These are phyloP conservation scores for Drosophila pectinifera DNA, from an alignment of 1,140 invertebrate species.

Conservation along the genomic window DNA sequence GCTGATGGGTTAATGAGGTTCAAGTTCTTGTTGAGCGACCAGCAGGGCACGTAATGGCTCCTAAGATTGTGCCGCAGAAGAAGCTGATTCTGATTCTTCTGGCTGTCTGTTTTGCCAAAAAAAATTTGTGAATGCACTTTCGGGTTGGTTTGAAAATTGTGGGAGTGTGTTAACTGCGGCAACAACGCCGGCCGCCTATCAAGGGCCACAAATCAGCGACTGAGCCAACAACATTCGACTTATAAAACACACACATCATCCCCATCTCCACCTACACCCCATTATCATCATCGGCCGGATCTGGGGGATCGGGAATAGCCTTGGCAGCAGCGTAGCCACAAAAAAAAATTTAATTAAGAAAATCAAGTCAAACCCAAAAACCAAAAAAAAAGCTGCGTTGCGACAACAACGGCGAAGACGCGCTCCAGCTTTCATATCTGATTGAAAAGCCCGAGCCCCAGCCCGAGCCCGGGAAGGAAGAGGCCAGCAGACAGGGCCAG, in stretches of 20 bases:
- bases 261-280: constrained; percentile 59
- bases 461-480: too few relatives aligned
- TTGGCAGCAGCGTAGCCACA: constrained; percentile 74
- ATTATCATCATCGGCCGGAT: constrained; percentile 50
- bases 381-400: constrained; percentile 47
- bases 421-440: constrained; percentile 82
- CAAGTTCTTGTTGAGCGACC: constrained; percentile 49
- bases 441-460: constrained; percentile 66
- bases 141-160: constrained; percentile 46
- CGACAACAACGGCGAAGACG: constrained; percentile 76
- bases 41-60: constrained; percentile 44
- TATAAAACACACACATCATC: constrained; percentile 82
- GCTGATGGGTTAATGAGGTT: constrained; percentile 73
- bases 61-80: constrained; percentile 46
- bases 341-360: constrained; percentile 80
- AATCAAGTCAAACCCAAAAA: constrained; percentile 77
- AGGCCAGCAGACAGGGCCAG: constrained; percentile 42
- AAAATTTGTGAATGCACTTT: constrained; percentile 26
- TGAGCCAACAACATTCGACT: constrained; percentile 66
- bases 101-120: background rate
- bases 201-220: constrained; percentile 70
- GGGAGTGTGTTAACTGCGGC: constrained; percentile 80
- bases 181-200: constrained; percentile 64
- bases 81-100: constrained; percentile 32
- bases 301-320: constrained; percentile 52